These are phyloP conservation scores for Gonatopus flavifemur DNA, from an alignment of 1,140 invertebrate genomes.

Conservation along the genomic window DNA sequence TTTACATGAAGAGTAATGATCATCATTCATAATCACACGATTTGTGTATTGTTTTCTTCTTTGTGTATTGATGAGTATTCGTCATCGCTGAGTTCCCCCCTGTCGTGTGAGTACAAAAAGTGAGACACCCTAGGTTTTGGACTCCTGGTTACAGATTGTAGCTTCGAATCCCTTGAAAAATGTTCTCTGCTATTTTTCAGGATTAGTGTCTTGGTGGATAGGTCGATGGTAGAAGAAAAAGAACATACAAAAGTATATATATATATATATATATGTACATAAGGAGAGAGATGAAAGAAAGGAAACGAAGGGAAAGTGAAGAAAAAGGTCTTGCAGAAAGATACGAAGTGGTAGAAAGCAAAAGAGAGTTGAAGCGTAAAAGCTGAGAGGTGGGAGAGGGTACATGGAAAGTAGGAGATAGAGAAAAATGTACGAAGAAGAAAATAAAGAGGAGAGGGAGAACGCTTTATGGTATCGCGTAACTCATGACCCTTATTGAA, in stretches of 20 bases:
- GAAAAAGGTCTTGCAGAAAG: background rate
- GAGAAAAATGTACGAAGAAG: slow-evolving; percentile 10
- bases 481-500: slow-evolving; percentile 48
- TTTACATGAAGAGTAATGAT: background rate
- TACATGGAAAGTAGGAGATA: background rate
- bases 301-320: slow-evolving; percentile 4
- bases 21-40: background rate
- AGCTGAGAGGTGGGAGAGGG: background rate
- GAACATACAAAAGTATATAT: background rate
- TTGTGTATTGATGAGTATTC: background rate
- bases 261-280: background rate
- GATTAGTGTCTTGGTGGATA: slow-evolving; percentile 36
- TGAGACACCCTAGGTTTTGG: too few species aligned
- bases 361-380: background rate
- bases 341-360: background rate
- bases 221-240: slow-evolving; percentile 9
- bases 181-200: slow-evolving; percentile 42
- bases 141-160: slow-evolving; percentile 30
- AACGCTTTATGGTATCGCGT: slow-evolving; percentile 41
- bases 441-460: slow-evolving; percentile 26
- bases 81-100: too few species aligned
- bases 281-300: slow-evolving; percentile 11
- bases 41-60: slow-evolving; percentile 2
- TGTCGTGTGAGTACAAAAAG: too few species aligned
- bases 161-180: slow-evolving; percentile 47